A percentile compares a stretch with the other conserved stretches of the same genome.
Conservation (phyloP, 2,888 invertebrate genomes). For the Cephus pulcher region DNA sequence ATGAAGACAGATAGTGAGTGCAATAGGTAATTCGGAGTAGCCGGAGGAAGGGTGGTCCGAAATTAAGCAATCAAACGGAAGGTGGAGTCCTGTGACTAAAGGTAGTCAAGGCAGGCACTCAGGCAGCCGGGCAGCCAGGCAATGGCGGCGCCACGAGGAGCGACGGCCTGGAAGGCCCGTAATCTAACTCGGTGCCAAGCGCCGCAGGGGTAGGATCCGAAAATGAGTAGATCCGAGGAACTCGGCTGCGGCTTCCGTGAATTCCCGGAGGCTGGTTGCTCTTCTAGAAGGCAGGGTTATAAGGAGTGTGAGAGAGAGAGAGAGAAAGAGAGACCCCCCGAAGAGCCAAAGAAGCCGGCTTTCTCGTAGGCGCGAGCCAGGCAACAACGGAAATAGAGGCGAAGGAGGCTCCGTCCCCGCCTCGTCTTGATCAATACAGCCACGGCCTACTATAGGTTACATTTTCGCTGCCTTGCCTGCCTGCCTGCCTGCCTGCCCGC, state of each 20-base stretch:
- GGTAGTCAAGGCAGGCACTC: slow-evolving; percentile 10
- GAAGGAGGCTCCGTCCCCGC: slow-evolving; percentile 60
- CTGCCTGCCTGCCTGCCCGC: slow-evolving; percentile 32
- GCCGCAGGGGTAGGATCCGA: slow-evolving; percentile 46
- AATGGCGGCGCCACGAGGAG: slow-evolving; percentile 9
- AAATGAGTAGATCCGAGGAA: slow-evolving; percentile 49
- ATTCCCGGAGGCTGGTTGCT: slow-evolving; percentile 36
- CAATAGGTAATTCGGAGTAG: neutral
- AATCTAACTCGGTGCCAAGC: slow-evolving; percentile 47
- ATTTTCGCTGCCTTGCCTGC: slow-evolving; percentile 48
- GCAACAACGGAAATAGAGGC: slow-evolving; percentile 65
- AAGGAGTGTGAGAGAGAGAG: slow-evolving; percentile 1
- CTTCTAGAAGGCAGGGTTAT: slow-evolving; percentile 22
- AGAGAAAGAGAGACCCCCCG: slow-evolving; percentile 23
- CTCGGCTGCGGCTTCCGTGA: slow-evolving; percentile 38
- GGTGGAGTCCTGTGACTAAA: slow-evolving; percentile 17
- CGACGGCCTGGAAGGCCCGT: slow-evolving; percentile 1
- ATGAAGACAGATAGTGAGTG: neutral
- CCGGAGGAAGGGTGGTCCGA: neutral
- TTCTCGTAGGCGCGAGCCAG: slow-evolving; percentile 58
- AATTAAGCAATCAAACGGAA: slow-evolving; percentile 32
- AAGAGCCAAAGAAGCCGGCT: slow-evolving; percentile 23
- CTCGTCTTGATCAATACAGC: slow-evolving; percentile 66
- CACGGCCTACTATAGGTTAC: slow-evolving; percentile 62
- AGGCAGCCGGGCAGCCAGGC: slow-evolving; percentile 16